phyloP scores from a whole-genome alignment of 2,797 vertebrate genomes.

The Buphagus erythrorhynchus region DNA sequence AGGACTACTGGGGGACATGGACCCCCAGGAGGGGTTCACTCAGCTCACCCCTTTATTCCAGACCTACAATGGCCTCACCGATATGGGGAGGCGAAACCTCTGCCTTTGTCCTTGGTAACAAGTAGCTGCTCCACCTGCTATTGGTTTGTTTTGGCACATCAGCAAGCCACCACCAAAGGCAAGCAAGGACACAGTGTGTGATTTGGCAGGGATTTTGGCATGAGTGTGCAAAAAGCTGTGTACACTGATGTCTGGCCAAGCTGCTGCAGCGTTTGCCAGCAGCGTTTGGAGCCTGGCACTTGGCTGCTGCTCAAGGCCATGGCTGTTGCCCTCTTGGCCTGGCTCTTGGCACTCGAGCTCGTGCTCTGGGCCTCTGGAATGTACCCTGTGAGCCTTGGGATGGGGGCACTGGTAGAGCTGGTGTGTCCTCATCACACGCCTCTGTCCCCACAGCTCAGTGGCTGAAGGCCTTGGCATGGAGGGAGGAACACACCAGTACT shows the following conservation, averaged over 20 bases:
- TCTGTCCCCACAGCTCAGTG: not conserved
- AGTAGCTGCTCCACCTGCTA: not conserved
- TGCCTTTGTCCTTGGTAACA: not conserved
- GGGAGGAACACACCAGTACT: not conserved
- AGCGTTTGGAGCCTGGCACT: rapidly evolving
- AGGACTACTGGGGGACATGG: not conserved
- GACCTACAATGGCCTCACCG: rapidly evolving
- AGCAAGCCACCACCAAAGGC: not conserved
- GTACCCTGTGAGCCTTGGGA: rapidly evolving
- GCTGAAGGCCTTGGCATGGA: not conserved
- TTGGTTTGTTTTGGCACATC: not conserved
- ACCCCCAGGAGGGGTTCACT: not conserved
- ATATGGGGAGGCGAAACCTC: not conserved
- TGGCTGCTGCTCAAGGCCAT: not conserved
- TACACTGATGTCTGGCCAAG: not conserved
- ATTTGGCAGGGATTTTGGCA: constrained; percentile 2
- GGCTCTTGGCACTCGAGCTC: not conserved
- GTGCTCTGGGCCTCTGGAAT: not conserved
- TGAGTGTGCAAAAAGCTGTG: not conserved
- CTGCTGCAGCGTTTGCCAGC: not conserved
- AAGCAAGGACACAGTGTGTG: not conserved
- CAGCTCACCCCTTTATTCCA: not conserved
- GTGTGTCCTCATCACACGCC: rapidly evolving
- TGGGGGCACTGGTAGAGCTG: rapidly evolving
- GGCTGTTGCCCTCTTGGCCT: not conserved